Evolutionary conservation across 1,140 invertebrate species (phyloP).

Genomic region (Asbolus verrucosus): DNA sequence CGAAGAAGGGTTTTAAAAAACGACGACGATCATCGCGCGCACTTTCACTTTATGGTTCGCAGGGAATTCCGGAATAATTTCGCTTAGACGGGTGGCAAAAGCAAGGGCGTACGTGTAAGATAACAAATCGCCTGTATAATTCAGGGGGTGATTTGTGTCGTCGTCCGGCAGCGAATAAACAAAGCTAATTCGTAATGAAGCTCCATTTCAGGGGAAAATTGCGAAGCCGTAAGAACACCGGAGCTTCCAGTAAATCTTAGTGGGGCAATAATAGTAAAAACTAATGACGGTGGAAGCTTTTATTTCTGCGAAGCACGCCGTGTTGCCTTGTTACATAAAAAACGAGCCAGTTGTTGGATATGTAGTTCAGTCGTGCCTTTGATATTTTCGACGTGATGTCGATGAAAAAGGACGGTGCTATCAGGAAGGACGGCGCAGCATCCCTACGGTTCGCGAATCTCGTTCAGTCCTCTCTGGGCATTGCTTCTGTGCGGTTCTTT

Average conservation of each 20-base stretch:
- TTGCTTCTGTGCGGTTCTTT: slow-evolving; percentile 52
- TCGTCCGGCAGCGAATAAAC: slow-evolving; percentile 24
- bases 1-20: no score
- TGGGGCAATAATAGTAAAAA: slow-evolving; percentile 28
- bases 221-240: background rate
- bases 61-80: background rate
- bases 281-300: slow-evolving; percentile 15
- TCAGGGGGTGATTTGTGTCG: slow-evolving; percentile 28
- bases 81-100: slow-evolving; percentile 1
- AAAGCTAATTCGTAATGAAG: slow-evolving; percentile 6
- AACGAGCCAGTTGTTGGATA: slow-evolving; percentile 33
- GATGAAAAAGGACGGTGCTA: slow-evolving; percentile 40
- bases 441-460: slow-evolving; percentile 43
- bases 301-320: background rate
- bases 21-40: no score
- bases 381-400: slow-evolving; percentile 38
- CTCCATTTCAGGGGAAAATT: background rate
- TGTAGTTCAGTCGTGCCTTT: slow-evolving; percentile 38
- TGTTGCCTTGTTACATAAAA: slow-evolving; percentile 30
- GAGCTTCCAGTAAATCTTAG: slow-evolving; percentile 11
- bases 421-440: slow-evolving; percentile 45
- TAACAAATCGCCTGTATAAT: slow-evolving; percentile 3
- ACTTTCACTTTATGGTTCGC: no score
- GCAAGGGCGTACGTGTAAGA: slow-evolving; percentile 24
- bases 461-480: slow-evolving; percentile 52